Percentiles rank a stretch among this genome's conserved stretches.
These are phyloP conservation scores for Exaiptasia diaphana DNA, from an alignment of 64 coral and sea anemone genomes.

Conservation along the genomic window DNA sequence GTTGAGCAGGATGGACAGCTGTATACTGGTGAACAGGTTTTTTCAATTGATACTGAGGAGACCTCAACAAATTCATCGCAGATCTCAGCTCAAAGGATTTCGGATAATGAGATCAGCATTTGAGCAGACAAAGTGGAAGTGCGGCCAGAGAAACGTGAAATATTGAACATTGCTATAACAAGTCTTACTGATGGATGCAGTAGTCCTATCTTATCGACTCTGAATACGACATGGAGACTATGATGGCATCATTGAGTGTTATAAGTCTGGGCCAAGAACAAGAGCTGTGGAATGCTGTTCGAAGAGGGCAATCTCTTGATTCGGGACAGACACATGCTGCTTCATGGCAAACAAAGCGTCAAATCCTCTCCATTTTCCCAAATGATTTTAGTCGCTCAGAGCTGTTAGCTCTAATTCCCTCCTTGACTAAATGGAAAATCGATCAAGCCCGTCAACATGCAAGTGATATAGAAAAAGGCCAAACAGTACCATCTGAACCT, in stretches of 20 bases:
- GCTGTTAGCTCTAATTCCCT: constrained; percentile 12
- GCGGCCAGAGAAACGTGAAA: constrained; percentile 26
- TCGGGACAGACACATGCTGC: constrained; percentile 10
- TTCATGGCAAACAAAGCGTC: constrained; percentile 36
- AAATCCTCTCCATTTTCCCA: constrained; percentile 42
- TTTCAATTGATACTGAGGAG: constrained; percentile 42
- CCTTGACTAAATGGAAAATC: constrained; percentile 47
- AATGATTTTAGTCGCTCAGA: constrained; percentile 34
- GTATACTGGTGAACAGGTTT: constrained; percentile 49
- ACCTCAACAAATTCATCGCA: constrained; percentile 54
- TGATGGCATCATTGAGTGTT: constrained; percentile 23
- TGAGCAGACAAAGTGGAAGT: constrained; percentile 40
- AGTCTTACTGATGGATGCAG: constrained; percentile 40
- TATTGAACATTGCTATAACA: constrained; percentile 31
- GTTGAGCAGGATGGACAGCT: no score
- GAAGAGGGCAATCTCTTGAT: not conserved
- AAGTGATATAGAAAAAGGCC: constrained; percentile 9
- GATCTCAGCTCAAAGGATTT: constrained; percentile 33
- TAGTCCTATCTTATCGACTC: constrained; percentile 49
- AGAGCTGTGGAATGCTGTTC: constrained; percentile 35
- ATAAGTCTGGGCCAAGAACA: constrained; percentile 41
- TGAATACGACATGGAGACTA: constrained; percentile 42
- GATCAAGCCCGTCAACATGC: constrained; percentile 51
- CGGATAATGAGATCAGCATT: constrained; percentile 40
- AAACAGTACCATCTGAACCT: not conserved